Evolutionary conservation across 2,797 vertebrate genomes (phyloP).

Genomic region (Sebastes flavidus): DNA sequence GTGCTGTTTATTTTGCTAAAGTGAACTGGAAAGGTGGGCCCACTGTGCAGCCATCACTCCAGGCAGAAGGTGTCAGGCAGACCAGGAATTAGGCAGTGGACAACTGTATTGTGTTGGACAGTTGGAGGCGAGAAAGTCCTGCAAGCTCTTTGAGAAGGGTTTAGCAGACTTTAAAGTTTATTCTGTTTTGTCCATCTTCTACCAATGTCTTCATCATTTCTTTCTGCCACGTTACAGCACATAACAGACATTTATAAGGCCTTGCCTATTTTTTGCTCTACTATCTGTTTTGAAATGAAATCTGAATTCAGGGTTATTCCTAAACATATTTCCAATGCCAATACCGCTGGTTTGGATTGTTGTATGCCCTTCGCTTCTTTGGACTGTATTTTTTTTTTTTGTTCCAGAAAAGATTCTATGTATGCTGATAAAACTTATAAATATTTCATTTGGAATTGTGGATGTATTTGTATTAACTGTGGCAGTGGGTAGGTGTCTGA

Average conservation of each 20-base stretch:
- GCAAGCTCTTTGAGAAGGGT: background rate
- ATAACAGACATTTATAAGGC: background rate
- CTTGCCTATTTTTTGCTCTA: background rate
- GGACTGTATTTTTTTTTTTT: background rate
- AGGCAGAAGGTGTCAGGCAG: slow-evolving; percentile 11
- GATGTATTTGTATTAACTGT: background rate
- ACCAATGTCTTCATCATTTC: background rate
- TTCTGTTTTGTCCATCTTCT: background rate
- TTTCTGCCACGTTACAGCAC: background rate
- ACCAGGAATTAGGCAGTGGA: background rate
- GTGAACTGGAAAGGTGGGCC: slow-evolving; percentile 4
- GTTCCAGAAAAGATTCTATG: background rate
- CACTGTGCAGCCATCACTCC: slow-evolving; percentile 14
- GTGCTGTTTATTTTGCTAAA: slow-evolving; percentile 8
- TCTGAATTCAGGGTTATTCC: background rate
- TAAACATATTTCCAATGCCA: background rate
- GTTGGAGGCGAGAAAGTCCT: background rate
- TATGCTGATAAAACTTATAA: background rate
- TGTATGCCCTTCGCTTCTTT: background rate
- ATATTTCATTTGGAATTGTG: background rate
- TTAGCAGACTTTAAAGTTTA: background rate
- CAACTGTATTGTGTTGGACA: background rate
- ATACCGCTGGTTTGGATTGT: background rate
- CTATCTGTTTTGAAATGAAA: background rate
- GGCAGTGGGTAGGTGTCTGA: background rate